Base-by-base conservation (phyloP, 1,140 invertebrate genomes). In the Bombus superbus region DNA sequence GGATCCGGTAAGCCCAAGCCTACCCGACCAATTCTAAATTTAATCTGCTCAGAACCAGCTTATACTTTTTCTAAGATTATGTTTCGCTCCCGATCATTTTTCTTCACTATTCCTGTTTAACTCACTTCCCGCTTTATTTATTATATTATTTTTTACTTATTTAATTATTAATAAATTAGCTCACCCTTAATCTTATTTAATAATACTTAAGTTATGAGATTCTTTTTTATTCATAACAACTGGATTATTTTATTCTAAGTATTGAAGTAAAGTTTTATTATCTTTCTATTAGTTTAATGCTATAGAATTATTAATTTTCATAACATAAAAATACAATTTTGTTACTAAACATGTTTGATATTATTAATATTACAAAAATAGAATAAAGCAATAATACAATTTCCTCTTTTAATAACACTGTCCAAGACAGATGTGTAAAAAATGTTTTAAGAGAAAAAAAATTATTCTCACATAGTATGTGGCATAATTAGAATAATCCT, bases 1-100 rank as follows among this genome's bases (percentile, higher is more conserved):
- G 98, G 98, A 93, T 96, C 97, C 93, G 98, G 98, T 98, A 96
- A 97, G 96, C 90, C 69, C 79, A 89, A 92, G 89, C 90, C 92
- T 89, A 88, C 86, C 83, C 89, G 91, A 86, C 91, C 87, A 73
- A 93, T 90, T 94, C 94, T 95, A 95, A 93, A 94, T 94, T 94
- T 95, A 94, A 94, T 86, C 87, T 80, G 66, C 40, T 71, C 73
- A 89, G 76, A 89, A 89, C 90, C 90, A 90, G 90, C 88, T 89
- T 73, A 68, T 47, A 83, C 79, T 78, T 76, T 73, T 90, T 40
- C 83, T 85, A 80, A 72, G 77, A 85, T 80, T 80, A 18, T 78
- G 11, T 80, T 40, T 72, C 68, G 28, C 62, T 47, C 40, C 47
- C 66, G 5, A 80, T 25, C n/a, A 44, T 35, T n/a, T 42, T 59